Conservation (phyloP, 2,888 invertebrate species). For the Tachystola acroxantha region DNA sequence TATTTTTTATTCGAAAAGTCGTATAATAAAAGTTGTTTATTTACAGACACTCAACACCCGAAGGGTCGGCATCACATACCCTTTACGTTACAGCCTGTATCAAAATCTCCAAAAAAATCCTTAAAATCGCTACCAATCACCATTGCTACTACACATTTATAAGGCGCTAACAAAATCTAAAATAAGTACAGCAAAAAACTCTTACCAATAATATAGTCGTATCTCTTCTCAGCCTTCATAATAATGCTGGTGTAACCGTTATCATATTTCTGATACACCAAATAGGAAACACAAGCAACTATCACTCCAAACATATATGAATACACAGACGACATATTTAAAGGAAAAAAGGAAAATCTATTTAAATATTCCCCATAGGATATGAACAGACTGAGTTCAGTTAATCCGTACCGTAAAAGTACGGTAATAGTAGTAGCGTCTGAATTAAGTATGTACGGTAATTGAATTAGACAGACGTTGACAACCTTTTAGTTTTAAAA, state of each 20-base stretch:
- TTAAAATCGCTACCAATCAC: too few relatives aligned
- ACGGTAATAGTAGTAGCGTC: conserved; percentile 18
- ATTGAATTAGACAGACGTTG: conserved; percentile 59
- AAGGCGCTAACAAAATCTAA: too few relatives aligned
- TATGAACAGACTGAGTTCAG: conserved; percentile 13
- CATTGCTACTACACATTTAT: too few relatives aligned
- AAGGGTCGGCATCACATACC: too few relatives aligned
- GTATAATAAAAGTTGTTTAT: too few relatives aligned
- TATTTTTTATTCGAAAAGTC: too few relatives aligned
- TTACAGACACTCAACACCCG: too few relatives aligned
- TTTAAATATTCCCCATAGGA: too few relatives aligned
- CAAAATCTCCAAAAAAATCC: too few relatives aligned
- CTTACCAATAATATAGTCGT: conserved; percentile 70
- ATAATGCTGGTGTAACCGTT: conserved; percentile 49
- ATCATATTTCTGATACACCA: conserved; percentile 53
- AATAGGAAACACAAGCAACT: conserved; percentile 46
- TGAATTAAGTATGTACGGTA: conserved; percentile 25
- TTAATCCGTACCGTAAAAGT: conserved; percentile 30
- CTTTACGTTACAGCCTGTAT: too few relatives aligned
- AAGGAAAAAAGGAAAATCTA: neutral
- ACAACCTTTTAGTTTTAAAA: conserved; percentile 1
- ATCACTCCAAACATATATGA: conserved; percentile 46
- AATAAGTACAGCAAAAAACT: too few relatives aligned
- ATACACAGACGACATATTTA: conserved; percentile 41
- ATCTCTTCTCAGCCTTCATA: conserved; percentile 51